Evolutionary conservation across 2,888 invertebrate species (phyloP), one percentile per base, ranked within the genome.

Genomic region (Drosophila paramelanica): DNA sequence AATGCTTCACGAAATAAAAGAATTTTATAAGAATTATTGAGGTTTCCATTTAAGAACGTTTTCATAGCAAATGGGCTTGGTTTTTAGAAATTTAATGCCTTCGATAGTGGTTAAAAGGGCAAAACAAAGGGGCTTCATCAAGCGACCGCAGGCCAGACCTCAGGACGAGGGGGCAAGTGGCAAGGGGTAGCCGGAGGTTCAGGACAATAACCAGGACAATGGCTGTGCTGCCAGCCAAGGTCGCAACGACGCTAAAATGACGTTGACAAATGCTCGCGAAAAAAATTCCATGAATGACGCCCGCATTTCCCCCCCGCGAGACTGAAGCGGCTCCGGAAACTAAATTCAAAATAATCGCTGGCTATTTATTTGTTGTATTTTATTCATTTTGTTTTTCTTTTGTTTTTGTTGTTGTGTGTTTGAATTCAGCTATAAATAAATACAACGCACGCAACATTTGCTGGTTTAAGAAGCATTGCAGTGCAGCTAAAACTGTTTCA

Each of bases 161-260:
- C 31, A 31, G 7, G 31, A 31, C 1, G 31, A 7, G 31, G 27
- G 27, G 31, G 31, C 8, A 31, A 31, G 17, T 11, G 3, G 5
- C 1, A 17, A 1, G 33, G n/a, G 14, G 51, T 13, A 8, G 31
- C 14, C 45, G 20, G 17, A 38, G 31, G 20, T 25, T 8, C 53
- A 23, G 31, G 31, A 31, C n/a, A 14, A 27, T 47, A 41, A 56
- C n/a, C 56, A 74, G 82, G 76, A 79, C 83, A 72, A 72, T 67
- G 60, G 65, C 60, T 69, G 59, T 57, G n/a, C 46, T 31, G 36
- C 23, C 27, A 23, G 33, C 65, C 69, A 82, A 88, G 86, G 72
- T 70, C 65, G 60, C 45, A 33, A 43, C 43, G n/a, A 36, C 52
- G 50, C 57, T 46, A 10, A 39, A 38, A 23, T 43, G 50, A 20